These are phyloP conservation scores for Gasterosteus aculeatus DNA, from an alignment of 2,113 vertebrate species.

Conservation along the genomic window DNA sequence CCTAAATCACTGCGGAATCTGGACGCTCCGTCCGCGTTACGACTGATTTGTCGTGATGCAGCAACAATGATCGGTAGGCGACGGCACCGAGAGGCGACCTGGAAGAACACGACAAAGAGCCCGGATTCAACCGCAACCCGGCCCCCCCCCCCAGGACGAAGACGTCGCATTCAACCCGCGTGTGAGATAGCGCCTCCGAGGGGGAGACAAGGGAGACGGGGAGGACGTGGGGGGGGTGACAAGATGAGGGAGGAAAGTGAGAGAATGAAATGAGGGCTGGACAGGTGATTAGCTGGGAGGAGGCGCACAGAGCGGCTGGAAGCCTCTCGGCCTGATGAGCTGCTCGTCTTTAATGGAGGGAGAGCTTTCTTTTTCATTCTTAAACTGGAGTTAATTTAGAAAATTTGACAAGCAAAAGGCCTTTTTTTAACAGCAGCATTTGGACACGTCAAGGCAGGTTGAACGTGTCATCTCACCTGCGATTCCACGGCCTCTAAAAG, in stretches of 20 bases:
- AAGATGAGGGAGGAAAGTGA: slow-evolving; percentile 4
- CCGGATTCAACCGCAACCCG: not conserved
- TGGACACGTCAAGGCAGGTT: too few species aligned
- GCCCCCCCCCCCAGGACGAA: not conserved
- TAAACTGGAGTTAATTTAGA: too few species aligned
- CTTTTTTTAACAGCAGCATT: too few species aligned
- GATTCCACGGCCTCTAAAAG: too few species aligned
- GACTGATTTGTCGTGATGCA: not conserved
- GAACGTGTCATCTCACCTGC: too few species aligned
- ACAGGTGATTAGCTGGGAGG: too few species aligned
- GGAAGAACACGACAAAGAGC: not conserved
- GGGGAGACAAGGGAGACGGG: not conserved
- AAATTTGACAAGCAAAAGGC: too few species aligned
- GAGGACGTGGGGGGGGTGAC: not conserved
- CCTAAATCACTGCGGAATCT: not conserved
- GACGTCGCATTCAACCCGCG: not conserved
- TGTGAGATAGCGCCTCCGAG: not conserved
- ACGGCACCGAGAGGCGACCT: not conserved
- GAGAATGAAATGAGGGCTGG: slow-evolving; percentile 1
- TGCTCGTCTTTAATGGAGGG: too few species aligned
- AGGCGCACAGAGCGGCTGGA: too few species aligned
- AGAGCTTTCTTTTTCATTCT: too few species aligned
- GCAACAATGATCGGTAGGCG: not conserved
- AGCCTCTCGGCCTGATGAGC: too few species aligned
- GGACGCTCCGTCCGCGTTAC: not conserved